A percentile compares a stretch with the other conserved stretches of the same genome.
Evolutionary conservation across 2,113 vertebrate genomes (phyloP).

Genomic region (Gnathonemus longibarbis): DNA sequence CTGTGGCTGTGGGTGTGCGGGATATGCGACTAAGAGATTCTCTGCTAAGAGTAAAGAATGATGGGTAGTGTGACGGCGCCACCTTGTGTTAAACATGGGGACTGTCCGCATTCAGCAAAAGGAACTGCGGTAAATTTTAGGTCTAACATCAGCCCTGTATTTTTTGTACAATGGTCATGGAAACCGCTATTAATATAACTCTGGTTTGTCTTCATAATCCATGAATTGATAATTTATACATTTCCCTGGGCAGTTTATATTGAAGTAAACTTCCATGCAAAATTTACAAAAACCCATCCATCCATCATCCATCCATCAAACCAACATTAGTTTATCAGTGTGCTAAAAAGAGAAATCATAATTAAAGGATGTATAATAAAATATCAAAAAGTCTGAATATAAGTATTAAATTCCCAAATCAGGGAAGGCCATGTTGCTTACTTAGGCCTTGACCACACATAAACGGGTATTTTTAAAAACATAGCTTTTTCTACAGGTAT

Average conservation of each 20-base stretch:
- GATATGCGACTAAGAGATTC: neutral
- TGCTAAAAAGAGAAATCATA: neutral
- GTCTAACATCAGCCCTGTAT: neutral
- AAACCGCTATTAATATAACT: neutral
- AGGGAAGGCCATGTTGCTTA: neutral
- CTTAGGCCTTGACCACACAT: neutral
- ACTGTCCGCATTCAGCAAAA: neutral
- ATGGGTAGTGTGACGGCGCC: neutral
- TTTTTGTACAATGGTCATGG: neutral
- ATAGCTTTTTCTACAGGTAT: too few species aligned
- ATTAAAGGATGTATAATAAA: neutral
- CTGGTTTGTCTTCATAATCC: neutral
- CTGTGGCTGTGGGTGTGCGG: slow-evolving; percentile 9
- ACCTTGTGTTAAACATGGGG: neutral
- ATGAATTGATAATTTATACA: neutral
- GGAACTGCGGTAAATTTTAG: neutral
- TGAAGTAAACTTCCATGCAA: neutral
- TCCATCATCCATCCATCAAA: neutral
- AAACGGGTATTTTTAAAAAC: too few species aligned
- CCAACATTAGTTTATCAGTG: neutral
- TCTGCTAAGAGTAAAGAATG: neutral
- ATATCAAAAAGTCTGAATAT: neutral
- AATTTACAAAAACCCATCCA: neutral
- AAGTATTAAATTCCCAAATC: neutral
- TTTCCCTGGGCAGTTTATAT: neutral